phyloP scores from a whole-genome alignment of 2,113 vertebrate species.

The Triplophysa rosa region DNA sequence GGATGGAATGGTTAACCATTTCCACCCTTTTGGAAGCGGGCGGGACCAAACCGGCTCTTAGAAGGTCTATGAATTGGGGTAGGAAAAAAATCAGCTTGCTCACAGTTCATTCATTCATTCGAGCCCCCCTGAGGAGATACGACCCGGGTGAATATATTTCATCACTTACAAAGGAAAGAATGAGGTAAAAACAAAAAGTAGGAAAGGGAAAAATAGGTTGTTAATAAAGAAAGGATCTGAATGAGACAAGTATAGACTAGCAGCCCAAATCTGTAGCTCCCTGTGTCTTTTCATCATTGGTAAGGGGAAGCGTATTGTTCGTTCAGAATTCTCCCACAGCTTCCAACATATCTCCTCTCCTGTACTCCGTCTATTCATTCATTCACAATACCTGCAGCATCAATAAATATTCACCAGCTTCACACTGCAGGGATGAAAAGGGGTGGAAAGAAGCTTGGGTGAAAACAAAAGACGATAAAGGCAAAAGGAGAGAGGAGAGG shows the following conservation, averaged over 20 bases:
- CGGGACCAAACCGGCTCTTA: conserved; percentile 54
- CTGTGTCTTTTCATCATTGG: conserved; percentile 47
- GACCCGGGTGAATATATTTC: conserved; percentile 52
- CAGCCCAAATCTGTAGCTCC: conserved; percentile 42
- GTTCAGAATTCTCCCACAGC: conserved; percentile 54
- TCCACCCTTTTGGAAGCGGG: conserved; percentile 52
- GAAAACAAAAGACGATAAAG: conserved; percentile 53
- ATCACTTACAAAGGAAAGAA: conserved; percentile 43
- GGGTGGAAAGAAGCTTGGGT: conserved; percentile 55
- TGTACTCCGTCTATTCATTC: conserved; percentile 54
- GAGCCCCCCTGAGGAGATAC: conserved; percentile 58
- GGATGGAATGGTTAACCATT: neutral
- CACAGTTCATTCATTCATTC: conserved; percentile 25
- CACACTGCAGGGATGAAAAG: conserved; percentile 61
- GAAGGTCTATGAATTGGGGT: conserved; percentile 23
- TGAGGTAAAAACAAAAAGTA: conserved; percentile 2
- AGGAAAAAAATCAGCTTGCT: conserved; percentile 39
- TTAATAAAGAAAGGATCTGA: conserved; percentile 32
- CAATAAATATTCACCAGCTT: conserved; percentile 65
- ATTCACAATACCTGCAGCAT: conserved; percentile 64
- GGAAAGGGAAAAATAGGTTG: conserved; percentile 6
- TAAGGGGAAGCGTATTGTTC: conserved; percentile 55
- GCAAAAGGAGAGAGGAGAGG: conserved; percentile 48
- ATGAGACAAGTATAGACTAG: conserved; percentile 49
- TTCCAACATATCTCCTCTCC: conserved; percentile 47